A percentile compares a stretch with the other conserved stretches of the same genome.
These are phyloP conservation scores for Nasonia longicornis DNA, from an alignment of 1,140 invertebrate genomes.

Conservation along the genomic window DNA sequence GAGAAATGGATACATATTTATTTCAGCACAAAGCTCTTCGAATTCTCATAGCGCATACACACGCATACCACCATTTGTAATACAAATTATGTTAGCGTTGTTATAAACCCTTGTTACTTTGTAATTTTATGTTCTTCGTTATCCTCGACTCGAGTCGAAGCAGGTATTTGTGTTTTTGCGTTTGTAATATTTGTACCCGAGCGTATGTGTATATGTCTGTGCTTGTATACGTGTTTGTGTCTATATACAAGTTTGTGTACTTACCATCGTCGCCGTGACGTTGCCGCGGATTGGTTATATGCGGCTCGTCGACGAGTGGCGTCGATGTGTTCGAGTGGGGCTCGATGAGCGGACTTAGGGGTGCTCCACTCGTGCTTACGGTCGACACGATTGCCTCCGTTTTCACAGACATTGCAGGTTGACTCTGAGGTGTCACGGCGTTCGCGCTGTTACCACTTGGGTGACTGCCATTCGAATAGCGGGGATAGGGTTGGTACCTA, in stretches of 20 bases:
- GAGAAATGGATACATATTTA: neutral
- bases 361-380: conserved; percentile 66
- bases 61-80: conserved; percentile 36
- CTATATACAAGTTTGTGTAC: conserved; percentile 38
- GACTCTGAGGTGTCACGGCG: conserved; percentile 57
- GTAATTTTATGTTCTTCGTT: neutral
- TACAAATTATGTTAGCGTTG: neutral
- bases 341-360: conserved; percentile 67
- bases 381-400: conserved; percentile 63
- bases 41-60: conserved; percentile 43
- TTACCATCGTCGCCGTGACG: conserved; percentile 66
- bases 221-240: neutral
- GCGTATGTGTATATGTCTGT: neutral
- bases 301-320: conserved; percentile 73
- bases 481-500: conserved; percentile 66
- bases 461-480: conserved; percentile 57
- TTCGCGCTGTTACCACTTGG: conserved; percentile 52
- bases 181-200: neutral
- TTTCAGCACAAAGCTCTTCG: conserved; percentile 32
- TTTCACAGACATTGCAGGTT: conserved; percentile 58
- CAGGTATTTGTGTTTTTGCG: neutral
- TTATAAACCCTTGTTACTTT: neutral
- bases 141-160: conserved; percentile 9
- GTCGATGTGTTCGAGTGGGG: conserved; percentile 75
- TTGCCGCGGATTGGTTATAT: conserved; percentile 63